Percentiles rank a stretch among this genome's conserved stretches.
These are phyloP conservation scores for Phataginus tricuspis DNA, from an alignment of 2,797 vertebrate genomes.

Conservation along the genomic window DNA sequence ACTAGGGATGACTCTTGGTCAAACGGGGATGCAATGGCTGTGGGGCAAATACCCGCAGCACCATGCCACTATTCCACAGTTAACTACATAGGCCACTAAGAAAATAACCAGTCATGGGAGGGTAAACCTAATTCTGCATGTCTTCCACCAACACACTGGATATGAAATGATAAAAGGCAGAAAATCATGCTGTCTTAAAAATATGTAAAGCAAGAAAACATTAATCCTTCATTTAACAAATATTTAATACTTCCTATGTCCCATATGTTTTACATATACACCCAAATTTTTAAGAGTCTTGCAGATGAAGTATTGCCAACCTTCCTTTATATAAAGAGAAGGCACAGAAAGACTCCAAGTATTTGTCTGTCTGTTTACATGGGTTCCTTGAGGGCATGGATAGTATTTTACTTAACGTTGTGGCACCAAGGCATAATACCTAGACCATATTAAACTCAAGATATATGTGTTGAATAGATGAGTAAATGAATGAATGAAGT, in stretches of 20 bases:
- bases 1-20: background rate
- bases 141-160: background rate
- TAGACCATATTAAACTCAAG: background rate
- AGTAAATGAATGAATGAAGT: background rate
- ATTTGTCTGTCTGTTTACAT: background rate
- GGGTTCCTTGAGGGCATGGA: background rate
- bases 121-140: background rate
- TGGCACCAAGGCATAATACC: background rate
- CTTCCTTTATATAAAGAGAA: background rate
- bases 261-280: background rate
- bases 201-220: background rate
- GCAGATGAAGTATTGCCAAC: background rate
- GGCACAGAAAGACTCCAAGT: background rate
- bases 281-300: background rate
- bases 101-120: background rate
- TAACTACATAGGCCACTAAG: background rate
- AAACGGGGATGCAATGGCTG: background rate
- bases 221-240: background rate
- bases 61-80: background rate
- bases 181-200: background rate
- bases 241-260: background rate
- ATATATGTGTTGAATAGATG: conserved; percentile 6
- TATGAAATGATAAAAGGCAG: background rate
- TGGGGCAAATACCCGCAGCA: background rate
- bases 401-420: background rate